Percentiles rank a stretch among this genome's conserved stretches.
Evolutionary conservation across 2,113 vertebrate species (phyloP).

Genomic region (Odontophorus gujanensis): DNA sequence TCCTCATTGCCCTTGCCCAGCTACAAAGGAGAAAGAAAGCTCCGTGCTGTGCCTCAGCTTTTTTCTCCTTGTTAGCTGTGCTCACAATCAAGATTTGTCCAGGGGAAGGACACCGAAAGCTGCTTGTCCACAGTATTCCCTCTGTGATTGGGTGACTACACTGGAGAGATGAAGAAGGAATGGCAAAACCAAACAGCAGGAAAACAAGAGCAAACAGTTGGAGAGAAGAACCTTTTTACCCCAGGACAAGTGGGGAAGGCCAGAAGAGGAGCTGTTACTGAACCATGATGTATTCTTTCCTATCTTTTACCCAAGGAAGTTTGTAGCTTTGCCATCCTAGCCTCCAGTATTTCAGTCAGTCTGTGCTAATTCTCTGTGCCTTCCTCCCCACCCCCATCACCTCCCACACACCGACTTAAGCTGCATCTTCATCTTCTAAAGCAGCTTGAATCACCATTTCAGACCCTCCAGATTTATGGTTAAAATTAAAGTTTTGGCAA

Average conservation of each 20-base stretch:
- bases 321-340: not conserved
- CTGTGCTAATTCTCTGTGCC: not conserved
- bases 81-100: conserved; percentile 15
- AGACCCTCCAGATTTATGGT: conserved; percentile 63
- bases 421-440: conserved; percentile 64
- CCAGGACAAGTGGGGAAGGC: not conserved
- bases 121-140: conserved; percentile 16
- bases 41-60: not conserved
- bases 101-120: not conserved
- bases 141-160: conserved; percentile 7
- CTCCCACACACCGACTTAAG: not conserved
- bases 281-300: not conserved
- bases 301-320: not conserved
- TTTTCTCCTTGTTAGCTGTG: not conserved
- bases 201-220: not conserved
- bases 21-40: not conserved
- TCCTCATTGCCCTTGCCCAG: not conserved
- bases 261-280: not conserved
- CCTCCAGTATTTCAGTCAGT: not conserved
- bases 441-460: conserved; percentile 34
- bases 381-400: not conserved
- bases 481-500: conserved; percentile 73
- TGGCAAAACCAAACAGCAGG: not conserved
- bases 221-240: not conserved
- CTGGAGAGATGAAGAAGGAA: not conserved